Evolutionary conservation across 2,797 vertebrate genomes (phyloP), one percentile per base, ranked within the genome.

Genomic region (Dryobates pubescens): DNA sequence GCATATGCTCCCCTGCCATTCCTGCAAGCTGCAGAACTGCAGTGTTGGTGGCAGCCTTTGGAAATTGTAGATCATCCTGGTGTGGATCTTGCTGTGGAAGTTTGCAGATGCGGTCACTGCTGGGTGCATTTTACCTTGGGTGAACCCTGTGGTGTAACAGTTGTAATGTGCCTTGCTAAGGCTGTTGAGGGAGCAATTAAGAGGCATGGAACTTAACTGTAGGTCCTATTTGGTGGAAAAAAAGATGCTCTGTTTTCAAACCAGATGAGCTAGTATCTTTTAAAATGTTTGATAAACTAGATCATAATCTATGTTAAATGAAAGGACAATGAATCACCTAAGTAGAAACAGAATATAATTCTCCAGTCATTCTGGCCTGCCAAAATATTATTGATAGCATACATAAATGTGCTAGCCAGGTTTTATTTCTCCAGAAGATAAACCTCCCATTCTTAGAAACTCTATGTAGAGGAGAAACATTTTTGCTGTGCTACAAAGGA

Each of bases 101-200:
- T 23, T 77, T 7, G 74, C 68, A 26, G 73, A 43, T 74, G 61
- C 8, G 2, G 58, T 10, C 15, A 2, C 59, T 82, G 64, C n/a
- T 26, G 4, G 3, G 36, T 41, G 64, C 43, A 15, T 90, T 51
- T 79, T 30, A 72, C 89, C 88, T 36, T 0, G 13, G 4, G 53
- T 86, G 92, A 96, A 82, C 94, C 88, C 20, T 51, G 17, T 34
- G 74, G 74, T 4, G 20, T 74, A 77, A 71, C 18, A 3, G 38
- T n/a, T 79, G 38, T 84, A 38, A 54, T 57, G 38, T 83, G 27
- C 45, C 49, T 61, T 6, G 67, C 73, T 73, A 74, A 12, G 76
- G 1, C 24, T 23, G 49, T 11, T 6, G 24, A 59, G 79, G 43
- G 51, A 47, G 68, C 1, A 1, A 18, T 53, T 38, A 2, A 5